Evolutionary conservation across 2,113 vertebrate species (phyloP).

Genomic region (Mobula birostris): DNA sequence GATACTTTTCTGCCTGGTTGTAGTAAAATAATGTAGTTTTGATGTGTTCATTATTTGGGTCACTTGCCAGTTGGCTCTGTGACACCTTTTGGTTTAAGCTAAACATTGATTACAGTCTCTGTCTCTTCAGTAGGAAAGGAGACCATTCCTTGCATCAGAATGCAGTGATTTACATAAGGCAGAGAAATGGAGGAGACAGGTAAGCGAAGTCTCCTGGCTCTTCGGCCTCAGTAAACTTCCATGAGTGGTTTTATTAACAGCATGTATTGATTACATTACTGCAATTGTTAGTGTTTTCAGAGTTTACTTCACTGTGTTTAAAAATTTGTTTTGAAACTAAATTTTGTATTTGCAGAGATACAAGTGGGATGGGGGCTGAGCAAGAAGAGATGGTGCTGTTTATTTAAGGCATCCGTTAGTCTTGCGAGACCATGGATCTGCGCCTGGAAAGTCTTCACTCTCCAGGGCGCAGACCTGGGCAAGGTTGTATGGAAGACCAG

Average conservation of each 20-base stretch:
- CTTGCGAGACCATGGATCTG: too few species aligned
- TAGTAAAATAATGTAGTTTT: not conserved
- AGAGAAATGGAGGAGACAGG: slow-evolving; percentile 95
- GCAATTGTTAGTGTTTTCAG: not conserved
- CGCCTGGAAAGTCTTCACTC: too few species aligned
- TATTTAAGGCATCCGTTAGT: too few species aligned
- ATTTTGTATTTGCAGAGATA: not conserved
- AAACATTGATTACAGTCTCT: slow-evolving; percentile 30
- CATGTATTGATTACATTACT: not conserved
- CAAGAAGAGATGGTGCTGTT: not conserved
- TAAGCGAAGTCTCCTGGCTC: slow-evolving; percentile 42
- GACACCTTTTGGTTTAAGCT: not conserved
- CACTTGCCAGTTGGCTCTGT: not conserved
- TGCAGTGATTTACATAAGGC: slow-evolving; percentile 90
- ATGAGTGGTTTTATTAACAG: not conserved
- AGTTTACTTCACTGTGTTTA: not conserved
- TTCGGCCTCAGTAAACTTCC: not conserved
- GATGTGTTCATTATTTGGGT: not conserved
- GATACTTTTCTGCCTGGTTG: not conserved
- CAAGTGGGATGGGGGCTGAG: too few species aligned
- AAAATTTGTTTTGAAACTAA: not conserved
- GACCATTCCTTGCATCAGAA: slow-evolving; percentile 90
- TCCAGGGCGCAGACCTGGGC: too few species aligned
- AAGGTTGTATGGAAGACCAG: too few species aligned
- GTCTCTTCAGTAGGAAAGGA: slow-evolving; percentile 67